Conservation (phyloP, 92 coral and sea anemone species). For the Epizoanthus rinbou region DNA sequence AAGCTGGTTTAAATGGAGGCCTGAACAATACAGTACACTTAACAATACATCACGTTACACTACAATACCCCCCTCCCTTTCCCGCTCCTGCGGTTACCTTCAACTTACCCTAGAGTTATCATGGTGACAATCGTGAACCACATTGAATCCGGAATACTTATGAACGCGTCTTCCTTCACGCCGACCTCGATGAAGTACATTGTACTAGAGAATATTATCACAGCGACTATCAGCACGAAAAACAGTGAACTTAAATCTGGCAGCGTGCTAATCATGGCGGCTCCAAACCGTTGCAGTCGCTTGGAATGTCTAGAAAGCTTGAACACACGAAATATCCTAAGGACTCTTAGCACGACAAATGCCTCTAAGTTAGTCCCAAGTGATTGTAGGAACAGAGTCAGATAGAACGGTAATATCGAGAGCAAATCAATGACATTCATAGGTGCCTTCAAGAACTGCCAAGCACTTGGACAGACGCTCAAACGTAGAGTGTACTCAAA, state of each 20-base stretch:
- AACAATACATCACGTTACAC: too few species aligned
- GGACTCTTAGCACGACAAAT: slow-evolving; percentile 87
- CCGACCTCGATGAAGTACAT: slow-evolving; percentile 74
- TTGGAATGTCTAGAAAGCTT: slow-evolving; percentile 91
- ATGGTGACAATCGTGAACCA: slow-evolving; percentile 86
- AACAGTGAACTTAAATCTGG: slow-evolving; percentile 79
- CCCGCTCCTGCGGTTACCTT: not conserved
- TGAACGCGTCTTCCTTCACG: slow-evolving; percentile 69
- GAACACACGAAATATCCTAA: slow-evolving; percentile 89
- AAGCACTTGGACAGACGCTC: slow-evolving; percentile 69
- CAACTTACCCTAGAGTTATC: slow-evolving; percentile 94
- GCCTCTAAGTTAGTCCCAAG: slow-evolving; percentile 83
- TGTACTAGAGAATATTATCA: slow-evolving; percentile 76
- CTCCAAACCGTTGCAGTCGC: slow-evolving; percentile 86
- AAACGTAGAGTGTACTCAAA: slow-evolving; percentile 79
- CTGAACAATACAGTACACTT: too few species aligned
- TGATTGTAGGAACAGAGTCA: slow-evolving; percentile 65
- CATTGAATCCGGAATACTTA: slow-evolving; percentile 86
- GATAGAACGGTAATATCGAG: slow-evolving; percentile 88
- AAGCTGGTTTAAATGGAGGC: too few species aligned
- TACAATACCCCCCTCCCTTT: not conserved
- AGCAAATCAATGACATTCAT: slow-evolving; percentile 90
- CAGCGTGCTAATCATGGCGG: slow-evolving; percentile 76
- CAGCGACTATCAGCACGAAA: slow-evolving; percentile 80
- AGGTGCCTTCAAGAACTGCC: slow-evolving; percentile 68